phyloP scores from a whole-genome alignment of 1,140 invertebrate species.

The Diploscapter pachys region DNA sequence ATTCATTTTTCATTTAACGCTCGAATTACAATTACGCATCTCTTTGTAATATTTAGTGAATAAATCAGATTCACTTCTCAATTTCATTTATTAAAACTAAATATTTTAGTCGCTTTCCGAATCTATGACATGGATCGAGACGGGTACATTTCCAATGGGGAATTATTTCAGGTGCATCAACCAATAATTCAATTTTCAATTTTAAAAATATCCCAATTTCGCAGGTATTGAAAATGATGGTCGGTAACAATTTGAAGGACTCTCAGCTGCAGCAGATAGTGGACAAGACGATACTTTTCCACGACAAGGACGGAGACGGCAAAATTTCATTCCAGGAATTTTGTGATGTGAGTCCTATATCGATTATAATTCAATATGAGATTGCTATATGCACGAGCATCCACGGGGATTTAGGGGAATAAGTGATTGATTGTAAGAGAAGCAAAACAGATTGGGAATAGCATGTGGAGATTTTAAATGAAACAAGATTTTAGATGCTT shows the following conservation, averaged over 20 bases:
- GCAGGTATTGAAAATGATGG: constrained; percentile 60
- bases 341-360: constrained; percentile 57
- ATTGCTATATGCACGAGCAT: too few species aligned
- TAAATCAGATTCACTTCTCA: background rate
- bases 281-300: constrained; percentile 60
- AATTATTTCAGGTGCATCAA: constrained; percentile 58
- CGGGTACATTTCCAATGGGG: constrained; percentile 60
- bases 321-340: constrained; percentile 61
- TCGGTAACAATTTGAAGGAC: constrained; percentile 60
- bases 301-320: constrained; percentile 60
- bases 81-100: background rate
- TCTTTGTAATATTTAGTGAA: background rate
- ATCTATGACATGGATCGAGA: constrained; percentile 61
- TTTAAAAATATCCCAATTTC: constrained; percentile 15
- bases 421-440: too few species aligned
- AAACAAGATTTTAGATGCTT: too few species aligned
- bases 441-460: too few species aligned
- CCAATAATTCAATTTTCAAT: constrained; percentile 18
- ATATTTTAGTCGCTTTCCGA: constrained; percentile 58
- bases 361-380: too few species aligned
- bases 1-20: constrained; percentile 8
- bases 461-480: too few species aligned
- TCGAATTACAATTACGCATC: background rate
- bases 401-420: too few species aligned
- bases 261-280: constrained; percentile 60